phyloP scores from a whole-genome alignment of 1,140 invertebrate genomes.

The Lordiphosa clarofinis region DNA sequence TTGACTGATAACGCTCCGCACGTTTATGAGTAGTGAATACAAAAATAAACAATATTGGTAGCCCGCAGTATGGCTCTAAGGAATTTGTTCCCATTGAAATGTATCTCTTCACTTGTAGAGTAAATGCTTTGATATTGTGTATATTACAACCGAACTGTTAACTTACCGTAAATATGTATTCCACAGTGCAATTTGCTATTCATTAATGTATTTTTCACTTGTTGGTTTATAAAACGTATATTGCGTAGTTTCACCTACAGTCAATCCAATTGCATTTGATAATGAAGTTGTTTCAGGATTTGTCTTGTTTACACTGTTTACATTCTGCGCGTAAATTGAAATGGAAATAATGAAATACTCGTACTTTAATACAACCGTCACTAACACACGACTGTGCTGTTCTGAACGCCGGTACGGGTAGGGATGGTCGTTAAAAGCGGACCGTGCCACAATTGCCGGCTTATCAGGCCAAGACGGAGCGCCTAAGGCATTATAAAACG shows the following conservation, averaged over 20 bases:
- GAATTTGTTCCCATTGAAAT: no score
- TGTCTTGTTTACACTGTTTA: slow-evolving; percentile 26
- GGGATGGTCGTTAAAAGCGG: slow-evolving; percentile 25
- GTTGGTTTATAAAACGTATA: background rate
- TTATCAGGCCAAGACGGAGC: slow-evolving; percentile 56
- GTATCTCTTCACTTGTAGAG: no score
- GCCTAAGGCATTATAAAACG: slow-evolving; percentile 40
- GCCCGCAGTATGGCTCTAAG: no score
- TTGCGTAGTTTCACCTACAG: slow-evolving; percentile 18
- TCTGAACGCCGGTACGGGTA: slow-evolving; percentile 26
- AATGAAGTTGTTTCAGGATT: slow-evolving; percentile 14
- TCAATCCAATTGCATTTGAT: slow-evolving; percentile 13
- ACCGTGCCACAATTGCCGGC: slow-evolving; percentile 20
- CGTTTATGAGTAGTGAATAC: no score
- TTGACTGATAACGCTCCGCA: no score
- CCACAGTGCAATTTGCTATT: no score
- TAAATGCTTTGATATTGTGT: no score
- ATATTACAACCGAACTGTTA: no score
- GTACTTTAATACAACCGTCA: slow-evolving; percentile 40
- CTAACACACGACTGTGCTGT: slow-evolving; percentile 41
- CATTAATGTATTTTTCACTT: background rate
- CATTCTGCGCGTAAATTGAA: slow-evolving; percentile 40
- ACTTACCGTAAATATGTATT: no score
- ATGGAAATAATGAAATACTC: slow-evolving; percentile 9
- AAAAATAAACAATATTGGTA: no score